Evolutionary conservation across 2,888 invertebrate genomes (phyloP), one percentile per base, ranked within the genome.

Genomic region (Pristionchus arcanus): DNA sequence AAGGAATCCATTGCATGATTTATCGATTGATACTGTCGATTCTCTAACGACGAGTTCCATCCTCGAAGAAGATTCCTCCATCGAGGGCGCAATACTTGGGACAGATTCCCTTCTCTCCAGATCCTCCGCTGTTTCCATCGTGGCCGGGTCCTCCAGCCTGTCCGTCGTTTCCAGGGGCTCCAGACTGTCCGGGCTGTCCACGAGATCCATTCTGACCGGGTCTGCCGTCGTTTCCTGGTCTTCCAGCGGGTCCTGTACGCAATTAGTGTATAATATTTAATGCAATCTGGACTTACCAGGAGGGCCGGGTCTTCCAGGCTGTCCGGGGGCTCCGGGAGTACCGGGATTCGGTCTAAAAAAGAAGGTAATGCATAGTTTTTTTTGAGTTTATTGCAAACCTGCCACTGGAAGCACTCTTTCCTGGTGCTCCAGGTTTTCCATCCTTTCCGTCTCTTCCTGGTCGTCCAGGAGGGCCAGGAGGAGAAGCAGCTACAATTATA

Each of bases 51-150:
- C 87, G 87, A 68, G 87, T 87, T 87, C 87, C 87, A 42, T 87
- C 87, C 42, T 87, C 87, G 87, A 87, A 87, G 87, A 87, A 87
- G 49, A 87, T 87, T 68, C 87, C 87, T 87, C 87, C 87, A 68
- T 87, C 87, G 68, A 87, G 37, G 28, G 87, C 87, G 28, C 87
- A 87, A 49, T 87, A 87, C 87, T 87, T 87, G 87, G 87, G 87
- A 19, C 87, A 87, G 87, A 87, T 87, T 42, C 87, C 87, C 68
- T 68, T 87, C 87, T 87, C 87, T 87, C 87, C 87, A 7, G 87
- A 87, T 87, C 87, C 87, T 87, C 87, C 87, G 9, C 68, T 68
- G 42, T 59, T 59, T 59, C 85, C 85, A 31, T 55, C 68, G 21
- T 28, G 37, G 5, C 87, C 87, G 68, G 25, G 28, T 7, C 28